Evolutionary conservation across 2,888 invertebrate genomes (phyloP), one percentile per base, ranked within the genome.

Genomic region (Schrankia costaestrigalis): DNA sequence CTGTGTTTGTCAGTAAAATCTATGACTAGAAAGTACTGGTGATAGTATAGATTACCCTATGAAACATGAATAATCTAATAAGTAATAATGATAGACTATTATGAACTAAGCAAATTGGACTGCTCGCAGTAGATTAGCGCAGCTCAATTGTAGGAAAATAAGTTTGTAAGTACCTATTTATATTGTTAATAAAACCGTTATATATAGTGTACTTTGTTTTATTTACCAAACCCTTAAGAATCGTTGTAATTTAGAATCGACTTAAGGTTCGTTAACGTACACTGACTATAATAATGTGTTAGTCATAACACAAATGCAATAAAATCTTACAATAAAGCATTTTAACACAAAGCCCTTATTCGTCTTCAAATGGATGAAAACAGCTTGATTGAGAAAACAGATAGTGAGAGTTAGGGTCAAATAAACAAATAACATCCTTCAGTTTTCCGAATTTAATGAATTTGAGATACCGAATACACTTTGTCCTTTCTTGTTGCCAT

Each of bases 131-230:
- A 85, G 84, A 81, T 75, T 86, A 86, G 86, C 78, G 84, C 84
- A 84, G 87, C 85, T 86, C 85, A 86, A 85, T 82, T 80, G 83
- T 86, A 85, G 84, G 65, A 47, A 56, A 69, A 71, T 85, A 84
- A 82, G 82, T 86, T 87, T 86, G 80, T 85, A 85, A 85, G 80
- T 85, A 82, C 64, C 76, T 82, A 83, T 87, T 86, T 85, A 85
- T 86, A 86, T 86, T 87, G 87, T 87, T 87, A 87, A 84, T 86
- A 87, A 87, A 87, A 87, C 73, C 77, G 87, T 87, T 87, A 85
- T 82, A 80, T 71, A 82, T 84, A 84, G 78, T 71, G 56, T 60
- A 44, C 27, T 14, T 33, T 53, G 54, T 68, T 61, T 62, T 52
- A 51, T 56, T 57, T 27, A 13, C 9, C 23, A 17, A 3, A 3